phyloP scores from a whole-genome alignment of 2,797 vertebrate genomes.

The Falco columbarius region DNA sequence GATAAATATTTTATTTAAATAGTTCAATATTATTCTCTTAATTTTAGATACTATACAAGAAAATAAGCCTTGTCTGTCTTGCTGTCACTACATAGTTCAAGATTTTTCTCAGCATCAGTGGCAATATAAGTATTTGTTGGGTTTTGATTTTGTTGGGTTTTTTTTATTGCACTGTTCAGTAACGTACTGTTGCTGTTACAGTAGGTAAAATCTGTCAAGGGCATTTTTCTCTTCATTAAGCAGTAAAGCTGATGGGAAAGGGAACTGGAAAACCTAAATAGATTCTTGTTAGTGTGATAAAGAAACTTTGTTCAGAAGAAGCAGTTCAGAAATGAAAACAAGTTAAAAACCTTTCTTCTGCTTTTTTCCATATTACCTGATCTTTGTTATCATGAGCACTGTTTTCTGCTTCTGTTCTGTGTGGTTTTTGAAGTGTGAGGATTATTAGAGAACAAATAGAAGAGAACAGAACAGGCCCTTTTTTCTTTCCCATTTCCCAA shows the following conservation, averaged over 20 bases:
- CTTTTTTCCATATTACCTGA: not conserved
- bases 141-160: not conserved
- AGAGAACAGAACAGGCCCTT: not conserved
- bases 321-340: not conserved
- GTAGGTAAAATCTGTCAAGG: not conserved
- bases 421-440: not conserved
- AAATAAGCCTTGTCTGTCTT: not conserved
- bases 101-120: not conserved
- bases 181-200: not conserved
- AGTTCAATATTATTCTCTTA: not conserved
- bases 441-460: not conserved
- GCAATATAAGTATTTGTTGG: not conserved
- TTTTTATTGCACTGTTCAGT: not conserved
- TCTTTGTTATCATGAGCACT: not conserved
- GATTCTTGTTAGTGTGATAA: not conserved
- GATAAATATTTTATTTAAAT: not conserved
- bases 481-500: too few species aligned
- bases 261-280: not conserved
- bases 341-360: not conserved
- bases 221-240: not conserved
- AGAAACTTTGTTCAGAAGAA: not conserved
- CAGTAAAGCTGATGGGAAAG: not conserved
- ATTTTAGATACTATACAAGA: not conserved
- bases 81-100: not conserved
- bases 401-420: not conserved